phyloP scores from a whole-genome alignment of 2,888 invertebrate genomes.

The Alitta virens region DNA sequence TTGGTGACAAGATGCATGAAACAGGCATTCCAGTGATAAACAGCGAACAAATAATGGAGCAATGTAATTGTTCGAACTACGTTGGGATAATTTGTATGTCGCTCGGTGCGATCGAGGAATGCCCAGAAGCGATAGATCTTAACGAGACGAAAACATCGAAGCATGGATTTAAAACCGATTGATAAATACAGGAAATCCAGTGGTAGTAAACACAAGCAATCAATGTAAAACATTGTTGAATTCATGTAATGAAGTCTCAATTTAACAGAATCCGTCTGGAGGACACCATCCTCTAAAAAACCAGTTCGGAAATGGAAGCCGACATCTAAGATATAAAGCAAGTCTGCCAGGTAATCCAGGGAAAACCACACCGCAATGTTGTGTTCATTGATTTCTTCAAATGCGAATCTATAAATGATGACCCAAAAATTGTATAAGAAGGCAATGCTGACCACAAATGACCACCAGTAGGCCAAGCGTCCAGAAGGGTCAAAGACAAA shows the following conservation, averaged over 20 bases:
- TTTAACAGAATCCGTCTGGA: constrained; percentile 92
- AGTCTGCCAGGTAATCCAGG: constrained; percentile 93
- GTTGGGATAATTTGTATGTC: constrained; percentile 98
- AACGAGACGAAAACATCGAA: constrained; percentile 91
- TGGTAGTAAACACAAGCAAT: constrained; percentile 95
- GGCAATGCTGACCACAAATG: constrained; percentile 53
- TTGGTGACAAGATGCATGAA: constrained; percentile 77
- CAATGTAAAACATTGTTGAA: constrained; percentile 95
- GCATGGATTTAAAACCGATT: constrained; percentile 89
- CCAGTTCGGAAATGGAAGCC: constrained; percentile 96
- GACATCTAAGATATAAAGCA: constrained; percentile 93
- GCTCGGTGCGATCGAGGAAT: constrained; percentile 96
- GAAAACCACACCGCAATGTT: constrained; percentile 93
- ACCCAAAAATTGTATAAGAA: constrained; percentile 55
- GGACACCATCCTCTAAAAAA: constrained; percentile 94
- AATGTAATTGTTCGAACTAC: constrained; percentile 64
- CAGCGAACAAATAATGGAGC: constrained; percentile 88
- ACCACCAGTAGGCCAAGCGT: constrained; percentile 65
- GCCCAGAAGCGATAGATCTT: constrained; percentile 98
- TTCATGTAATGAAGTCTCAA: constrained; percentile 96
- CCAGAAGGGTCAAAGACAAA: constrained; percentile 99
- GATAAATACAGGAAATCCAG: constrained; percentile 97
- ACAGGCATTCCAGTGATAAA: constrained; percentile 99
- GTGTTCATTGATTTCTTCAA: constrained; percentile 86
- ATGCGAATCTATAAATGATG: constrained; percentile 74